Evolutionary conservation across 2,797 vertebrate genomes (phyloP), one percentile per base, ranked within the genome.

Genomic region (Linurgus olivaceus): DNA sequence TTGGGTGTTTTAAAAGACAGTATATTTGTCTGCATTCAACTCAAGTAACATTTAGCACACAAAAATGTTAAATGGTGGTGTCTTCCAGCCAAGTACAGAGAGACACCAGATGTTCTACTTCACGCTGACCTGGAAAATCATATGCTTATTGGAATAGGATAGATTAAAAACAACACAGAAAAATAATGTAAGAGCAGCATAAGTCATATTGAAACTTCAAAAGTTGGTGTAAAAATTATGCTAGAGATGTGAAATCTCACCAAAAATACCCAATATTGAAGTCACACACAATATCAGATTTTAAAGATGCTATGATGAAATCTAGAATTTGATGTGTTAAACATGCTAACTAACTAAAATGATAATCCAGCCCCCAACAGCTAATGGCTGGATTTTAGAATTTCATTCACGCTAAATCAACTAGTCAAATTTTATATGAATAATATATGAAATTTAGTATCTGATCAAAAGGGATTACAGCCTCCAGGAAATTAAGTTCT

Each of bases 401-500:
- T 88, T 88, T 91, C 63, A 91, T 92, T 94, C 75, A 93, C 0
- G 0, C 57, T 86, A 92, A 96, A 93, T 96, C 89, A 94, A 94
- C 96, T 91, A 95, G 72, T 80, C 81, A 90, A 91, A 91, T 90
- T 94, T 94, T 89, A 47, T 70, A 89, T 85, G 20, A 96, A 92
- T 93, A 94, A 94, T 87, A 93, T 73, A 96, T 95, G 47, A 93
- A 82, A 95, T 89, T 87, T 91, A 91, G 71, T 76, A 73, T 93
- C 86, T 93, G 84, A 96, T 89, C 84, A 94, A 91, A 94, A 82
- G 70, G 31, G 67, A 94, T 74, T 94, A 87, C 45, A 86, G 71
- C 45, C 57, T 91, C n/a, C 61, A 86, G 89, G 72, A 91, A 89
- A 90, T 91, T 47, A 91, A 55, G 52, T 82, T 85, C 50, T 90